Conservation (phyloP, 2,797 vertebrate species). For the Typhlichthys subterraneus region DNA sequence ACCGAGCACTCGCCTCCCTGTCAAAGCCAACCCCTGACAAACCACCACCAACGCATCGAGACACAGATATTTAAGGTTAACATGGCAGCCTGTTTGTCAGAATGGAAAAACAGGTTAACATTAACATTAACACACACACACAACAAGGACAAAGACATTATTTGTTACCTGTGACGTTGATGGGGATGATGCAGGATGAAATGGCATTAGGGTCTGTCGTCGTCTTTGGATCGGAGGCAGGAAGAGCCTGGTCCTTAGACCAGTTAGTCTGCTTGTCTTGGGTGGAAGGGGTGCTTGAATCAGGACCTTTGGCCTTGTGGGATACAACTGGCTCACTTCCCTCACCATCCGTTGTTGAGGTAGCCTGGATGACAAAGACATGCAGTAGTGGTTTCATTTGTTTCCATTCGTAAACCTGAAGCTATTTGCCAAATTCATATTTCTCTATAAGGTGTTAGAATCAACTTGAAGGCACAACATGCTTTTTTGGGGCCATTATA, state of each 20-base stretch:
- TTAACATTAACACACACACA: background rate
- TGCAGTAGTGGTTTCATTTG: background rate
- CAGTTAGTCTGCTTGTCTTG: constrained; percentile 97
- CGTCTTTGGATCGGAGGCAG: constrained; percentile 90
- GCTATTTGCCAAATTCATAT: too few relatives aligned
- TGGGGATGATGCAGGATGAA: constrained; percentile 98
- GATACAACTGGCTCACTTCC: constrained; percentile 81
- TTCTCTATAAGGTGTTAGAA: too few relatives aligned
- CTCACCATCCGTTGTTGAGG: constrained; percentile 86
- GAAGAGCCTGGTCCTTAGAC: constrained; percentile 91
- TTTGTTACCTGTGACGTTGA: constrained; percentile 93
- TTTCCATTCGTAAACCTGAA: too few relatives aligned
- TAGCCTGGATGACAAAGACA: constrained; percentile 78
- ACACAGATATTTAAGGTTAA: constrained; percentile 17
- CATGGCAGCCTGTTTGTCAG: background rate
- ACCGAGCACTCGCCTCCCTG: constrained; percentile 97
- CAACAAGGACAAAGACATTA: too few relatives aligned
- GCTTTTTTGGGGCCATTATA: too few relatives aligned
- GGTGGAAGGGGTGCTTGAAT: constrained; percentile 86
- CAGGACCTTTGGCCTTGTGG: constrained; percentile 89
- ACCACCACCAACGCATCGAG: constrained; percentile 35
- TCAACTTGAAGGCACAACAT: too few relatives aligned
- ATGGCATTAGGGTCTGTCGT: constrained; percentile 90
- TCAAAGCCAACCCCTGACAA: constrained; percentile 97
- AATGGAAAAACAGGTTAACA: background rate